Evolutionary conservation across 2,888 invertebrate species (phyloP), one percentile per base, ranked within the genome.

Genomic region (Agriopis aurantiaria): DNA sequence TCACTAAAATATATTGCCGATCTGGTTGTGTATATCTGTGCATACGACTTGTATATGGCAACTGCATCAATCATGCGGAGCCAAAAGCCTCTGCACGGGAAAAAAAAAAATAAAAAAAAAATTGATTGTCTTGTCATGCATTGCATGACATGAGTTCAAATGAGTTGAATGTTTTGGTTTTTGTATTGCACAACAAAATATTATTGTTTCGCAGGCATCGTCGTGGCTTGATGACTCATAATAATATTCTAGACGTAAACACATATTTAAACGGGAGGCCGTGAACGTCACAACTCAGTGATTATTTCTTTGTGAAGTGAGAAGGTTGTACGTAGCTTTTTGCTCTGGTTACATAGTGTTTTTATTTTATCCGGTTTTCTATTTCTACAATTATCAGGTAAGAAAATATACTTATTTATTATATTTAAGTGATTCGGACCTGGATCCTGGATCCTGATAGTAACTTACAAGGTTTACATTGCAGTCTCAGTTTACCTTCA

Each of bases 101-200:
- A n/a, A n/a, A n/a, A n/a, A n/a, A n/a, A n/a, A n/a, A n/a, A n/a
- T n/a, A n/a, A n/a, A n/a, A n/a, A n/a, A n/a, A n/a, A n/a, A n/a
- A n/a, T n/a, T n/a, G n/a, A n/a, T n/a, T 43, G 43, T 43, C 43
- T 48, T 48, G 14, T 17, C 51, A 51, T 14, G 14, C 40, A 12
- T 23, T 7, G 12, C 23, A 10, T 14, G 17, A 23, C 17, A 23
- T 23, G 17, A 23, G 17, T 23, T 23, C 17, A 23, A 23, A 12
- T 60, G 63, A 66, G 12, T 64, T 52, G 67, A 66, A 82, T 83
- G 82, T 83, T 81, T 84, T 81, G 71, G 72, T 83, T 81, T 83
- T 83, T 81, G 80, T 82, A 75, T 89, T 89, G 88, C 89, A 88
- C 88, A 86, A 89, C 83, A 81, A 78, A 80, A 69, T 77, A 72